A percentile compares a stretch with the other conserved stretches of the same genome.
Evolutionary conservation across 1,140 invertebrate genomes (phyloP).

Genomic region (Drosophila ambigua): DNA sequence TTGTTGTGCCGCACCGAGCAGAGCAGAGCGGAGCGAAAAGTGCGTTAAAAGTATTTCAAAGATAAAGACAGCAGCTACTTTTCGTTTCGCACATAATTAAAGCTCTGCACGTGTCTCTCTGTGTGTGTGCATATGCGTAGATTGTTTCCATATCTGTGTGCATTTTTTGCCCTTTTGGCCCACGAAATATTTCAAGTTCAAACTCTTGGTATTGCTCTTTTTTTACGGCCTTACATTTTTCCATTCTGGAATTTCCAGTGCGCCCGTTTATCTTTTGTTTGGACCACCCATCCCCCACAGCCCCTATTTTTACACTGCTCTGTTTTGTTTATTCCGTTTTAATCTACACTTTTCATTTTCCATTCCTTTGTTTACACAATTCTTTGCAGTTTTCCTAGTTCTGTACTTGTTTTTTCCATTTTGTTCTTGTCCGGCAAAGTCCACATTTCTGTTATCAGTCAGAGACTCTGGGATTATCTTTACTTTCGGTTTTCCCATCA

Average conservation of each 20-base stretch:
- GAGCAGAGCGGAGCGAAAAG: slow-evolving; percentile 43
- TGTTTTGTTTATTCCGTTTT: slow-evolving; percentile 45
- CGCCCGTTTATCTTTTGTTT: slow-evolving; percentile 43
- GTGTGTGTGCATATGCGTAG: slow-evolving; percentile 9
- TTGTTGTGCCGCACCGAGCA: not conserved
- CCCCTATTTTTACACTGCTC: slow-evolving; percentile 38
- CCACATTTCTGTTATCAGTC: slow-evolving; percentile 20
- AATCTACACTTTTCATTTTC: slow-evolving; percentile 37
- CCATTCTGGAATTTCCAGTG: slow-evolving; percentile 12
- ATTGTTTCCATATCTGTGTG: not conserved
- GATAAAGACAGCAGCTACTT: slow-evolving; percentile 36
- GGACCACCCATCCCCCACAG: slow-evolving; percentile 22
- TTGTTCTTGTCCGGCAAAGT: not conserved
- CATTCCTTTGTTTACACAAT: slow-evolving; percentile 32
- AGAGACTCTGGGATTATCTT: slow-evolving; percentile 23
- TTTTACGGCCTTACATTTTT: slow-evolving; percentile 14
- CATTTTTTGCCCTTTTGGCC: slow-evolving; percentile 31
- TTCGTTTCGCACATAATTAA: slow-evolving; percentile 52
- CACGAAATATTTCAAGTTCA: slow-evolving; percentile 58
- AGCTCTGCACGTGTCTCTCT: slow-evolving; percentile 34
- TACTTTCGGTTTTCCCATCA: slow-evolving; percentile 10
- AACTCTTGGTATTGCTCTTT: slow-evolving; percentile 29
- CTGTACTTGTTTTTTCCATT: not conserved
- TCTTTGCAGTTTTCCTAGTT: slow-evolving; percentile 10
- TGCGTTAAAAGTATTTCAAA: slow-evolving; percentile 46